Percentiles rank a stretch among this genome's conserved stretches.
Evolutionary conservation across 2,888 invertebrate genomes (phyloP).

Genomic region (Ormyrus pomaceus): DNA sequence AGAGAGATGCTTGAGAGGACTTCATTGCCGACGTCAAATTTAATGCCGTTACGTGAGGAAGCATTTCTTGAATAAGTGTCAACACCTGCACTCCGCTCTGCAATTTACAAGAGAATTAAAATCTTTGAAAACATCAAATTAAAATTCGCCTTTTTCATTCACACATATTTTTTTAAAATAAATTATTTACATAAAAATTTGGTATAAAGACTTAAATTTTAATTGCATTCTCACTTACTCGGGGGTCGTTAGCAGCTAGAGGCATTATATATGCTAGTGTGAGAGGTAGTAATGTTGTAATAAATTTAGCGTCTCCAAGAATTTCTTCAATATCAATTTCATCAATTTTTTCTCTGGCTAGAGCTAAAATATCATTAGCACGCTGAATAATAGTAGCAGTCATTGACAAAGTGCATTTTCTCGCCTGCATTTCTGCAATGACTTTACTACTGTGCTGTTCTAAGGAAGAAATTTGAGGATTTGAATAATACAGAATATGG

Average conservation of each 20-base stretch:
- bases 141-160: neutral
- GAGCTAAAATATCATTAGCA: constrained; percentile 85
- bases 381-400: constrained; percentile 87
- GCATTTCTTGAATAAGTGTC: constrained; percentile 89
- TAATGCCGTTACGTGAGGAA: constrained; percentile 92
- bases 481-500: constrained; percentile 91
- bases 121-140: neutral
- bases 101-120: constrained; percentile 20
- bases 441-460: constrained; percentile 79
- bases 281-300: constrained; percentile 88
- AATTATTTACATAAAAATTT: neutral
- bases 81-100: constrained; percentile 91
- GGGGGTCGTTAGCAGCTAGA: constrained; percentile 87
- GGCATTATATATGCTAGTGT: constrained; percentile 91
- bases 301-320: constrained; percentile 80
- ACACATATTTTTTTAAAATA: neutral
- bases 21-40: constrained; percentile 81
- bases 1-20: constrained; percentile 71
- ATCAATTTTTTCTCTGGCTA: constrained; percentile 84
- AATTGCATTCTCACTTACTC: constrained; percentile 77
- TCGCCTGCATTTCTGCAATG: constrained; percentile 80
- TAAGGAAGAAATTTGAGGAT: constrained; percentile 80
- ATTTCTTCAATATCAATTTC: constrained; percentile 78
- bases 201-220: constrained; percentile 23
- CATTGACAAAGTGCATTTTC: constrained; percentile 85